Evolutionary conservation across 2,113 vertebrate genomes (phyloP).

Genomic region (Tauraco erythrolophus): DNA sequence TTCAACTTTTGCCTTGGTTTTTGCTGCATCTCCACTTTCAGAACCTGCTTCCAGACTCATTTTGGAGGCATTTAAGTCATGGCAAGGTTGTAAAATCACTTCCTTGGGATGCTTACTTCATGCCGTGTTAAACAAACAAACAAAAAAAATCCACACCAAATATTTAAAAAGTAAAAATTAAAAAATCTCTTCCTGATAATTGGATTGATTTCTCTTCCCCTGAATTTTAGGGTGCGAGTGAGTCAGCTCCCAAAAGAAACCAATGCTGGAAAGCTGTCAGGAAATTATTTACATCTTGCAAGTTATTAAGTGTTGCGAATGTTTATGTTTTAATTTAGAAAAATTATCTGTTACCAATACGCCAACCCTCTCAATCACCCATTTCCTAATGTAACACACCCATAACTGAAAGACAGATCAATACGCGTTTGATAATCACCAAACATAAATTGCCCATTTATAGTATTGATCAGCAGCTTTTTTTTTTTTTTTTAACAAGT

Average conservation of each 20-base stretch:
- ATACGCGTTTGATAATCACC: neutral
- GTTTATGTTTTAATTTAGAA: constrained; percentile 18
- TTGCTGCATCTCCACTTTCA: constrained; percentile 23
- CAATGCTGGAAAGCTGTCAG: constrained; percentile 13
- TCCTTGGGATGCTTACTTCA: neutral
- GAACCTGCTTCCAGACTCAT: constrained; percentile 17
- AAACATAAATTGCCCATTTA: neutral
- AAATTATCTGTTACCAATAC: constrained; percentile 4
- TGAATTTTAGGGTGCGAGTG: neutral
- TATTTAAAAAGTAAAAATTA: neutral
- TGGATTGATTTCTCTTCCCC: neutral
- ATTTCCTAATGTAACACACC: neutral
- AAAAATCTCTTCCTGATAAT: neutral
- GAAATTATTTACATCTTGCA: neutral
- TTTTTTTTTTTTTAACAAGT: neutral
- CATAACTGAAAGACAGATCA: neutral
- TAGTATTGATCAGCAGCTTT: constrained; percentile 26
- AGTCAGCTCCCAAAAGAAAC: constrained; percentile 15
- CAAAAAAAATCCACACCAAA: neutral
- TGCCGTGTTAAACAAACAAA: neutral
- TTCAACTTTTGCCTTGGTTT: constrained; percentile 1
- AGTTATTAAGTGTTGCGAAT: neutral
- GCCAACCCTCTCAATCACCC: neutral
- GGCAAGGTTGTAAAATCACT: neutral
- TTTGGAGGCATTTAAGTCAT: neutral